Evolutionary conservation across 2,888 invertebrate genomes (phyloP).

Genomic region (Nasonia oneida): DNA sequence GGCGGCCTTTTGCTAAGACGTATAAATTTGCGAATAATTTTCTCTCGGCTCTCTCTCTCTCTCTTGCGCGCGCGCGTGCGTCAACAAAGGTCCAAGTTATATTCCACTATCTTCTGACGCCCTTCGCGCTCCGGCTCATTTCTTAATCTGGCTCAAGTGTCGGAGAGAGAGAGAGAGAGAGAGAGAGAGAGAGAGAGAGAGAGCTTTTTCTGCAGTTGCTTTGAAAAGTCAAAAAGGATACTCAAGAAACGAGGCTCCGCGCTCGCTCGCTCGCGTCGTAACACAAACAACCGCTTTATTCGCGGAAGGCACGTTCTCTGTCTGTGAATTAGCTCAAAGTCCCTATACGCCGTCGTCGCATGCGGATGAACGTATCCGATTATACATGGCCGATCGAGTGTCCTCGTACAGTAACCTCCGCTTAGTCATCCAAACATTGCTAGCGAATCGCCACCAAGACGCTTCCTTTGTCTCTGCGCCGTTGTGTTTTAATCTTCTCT

Average conservation of each 20-base stretch:
- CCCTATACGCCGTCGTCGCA: background rate
- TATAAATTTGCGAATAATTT: constrained; percentile 1
- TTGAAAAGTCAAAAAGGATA: constrained; percentile 30
- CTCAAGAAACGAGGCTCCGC: background rate
- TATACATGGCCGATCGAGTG: background rate
- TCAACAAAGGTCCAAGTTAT: constrained; percentile 35
- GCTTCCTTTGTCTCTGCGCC: background rate
- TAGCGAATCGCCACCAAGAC: background rate
- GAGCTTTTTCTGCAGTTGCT: constrained; percentile 4
- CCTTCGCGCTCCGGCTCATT: constrained; percentile 26
- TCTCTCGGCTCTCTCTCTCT: background rate
- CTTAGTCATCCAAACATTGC: constrained; percentile 11
- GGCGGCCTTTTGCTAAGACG: too few relatives aligned
- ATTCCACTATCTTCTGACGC: constrained; percentile 12
- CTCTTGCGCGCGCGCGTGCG: background rate
- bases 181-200: background rate
- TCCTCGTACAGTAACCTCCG: background rate
- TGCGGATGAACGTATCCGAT: constrained; percentile 4
- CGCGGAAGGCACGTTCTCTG: background rate
- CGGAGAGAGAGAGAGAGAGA: background rate
- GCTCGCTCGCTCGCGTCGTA: background rate
- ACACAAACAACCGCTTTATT: constrained; percentile 10
- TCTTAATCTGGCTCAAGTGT: constrained; percentile 44
- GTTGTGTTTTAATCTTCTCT: background rate
- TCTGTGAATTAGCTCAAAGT: background rate